Percentiles rank a stretch among this genome's conserved stretches.
Conservation (phyloP, 2,113 vertebrate genomes). For the Zapornia atra region DNA sequence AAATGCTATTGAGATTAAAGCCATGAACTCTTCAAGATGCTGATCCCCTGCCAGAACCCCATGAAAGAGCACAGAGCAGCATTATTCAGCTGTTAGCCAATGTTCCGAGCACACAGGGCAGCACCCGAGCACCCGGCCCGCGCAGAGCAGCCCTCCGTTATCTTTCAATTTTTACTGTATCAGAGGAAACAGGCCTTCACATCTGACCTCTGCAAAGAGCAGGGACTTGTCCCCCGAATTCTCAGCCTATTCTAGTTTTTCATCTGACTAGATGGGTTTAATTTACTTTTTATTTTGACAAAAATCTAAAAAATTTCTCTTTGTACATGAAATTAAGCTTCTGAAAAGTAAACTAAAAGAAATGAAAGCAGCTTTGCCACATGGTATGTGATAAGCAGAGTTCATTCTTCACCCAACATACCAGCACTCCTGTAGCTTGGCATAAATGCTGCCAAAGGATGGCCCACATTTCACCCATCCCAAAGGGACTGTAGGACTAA, state of each 20-base stretch:
- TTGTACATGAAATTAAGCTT: not conserved
- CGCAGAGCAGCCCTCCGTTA: accelerated
- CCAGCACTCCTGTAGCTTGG: not conserved
- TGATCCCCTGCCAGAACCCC: not conserved
- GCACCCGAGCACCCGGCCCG: accelerated
- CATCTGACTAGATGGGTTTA: not conserved
- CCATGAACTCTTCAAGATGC: not conserved
- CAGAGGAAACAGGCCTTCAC: not conserved
- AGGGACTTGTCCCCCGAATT: not conserved
- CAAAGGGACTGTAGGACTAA: not conserved
- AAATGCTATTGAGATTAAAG: constrained; percentile 8
- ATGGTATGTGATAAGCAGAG: accelerated
- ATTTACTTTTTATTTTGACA: not conserved
- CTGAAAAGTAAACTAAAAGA: not conserved
- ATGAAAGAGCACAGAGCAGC: not conserved
- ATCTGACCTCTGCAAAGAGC: not conserved
- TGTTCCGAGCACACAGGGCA: not conserved
- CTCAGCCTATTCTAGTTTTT: not conserved
- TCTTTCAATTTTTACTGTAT: accelerated
- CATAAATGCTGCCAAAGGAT: not conserved
- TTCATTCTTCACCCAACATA: not conserved
- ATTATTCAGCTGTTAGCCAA: not conserved
- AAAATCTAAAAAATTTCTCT: not conserved
- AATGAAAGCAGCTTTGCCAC: not conserved
- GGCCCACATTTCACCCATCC: not conserved